Conservation (phyloP, 1,140 invertebrate genomes). For the Hylaeus anthracinus region DNA sequence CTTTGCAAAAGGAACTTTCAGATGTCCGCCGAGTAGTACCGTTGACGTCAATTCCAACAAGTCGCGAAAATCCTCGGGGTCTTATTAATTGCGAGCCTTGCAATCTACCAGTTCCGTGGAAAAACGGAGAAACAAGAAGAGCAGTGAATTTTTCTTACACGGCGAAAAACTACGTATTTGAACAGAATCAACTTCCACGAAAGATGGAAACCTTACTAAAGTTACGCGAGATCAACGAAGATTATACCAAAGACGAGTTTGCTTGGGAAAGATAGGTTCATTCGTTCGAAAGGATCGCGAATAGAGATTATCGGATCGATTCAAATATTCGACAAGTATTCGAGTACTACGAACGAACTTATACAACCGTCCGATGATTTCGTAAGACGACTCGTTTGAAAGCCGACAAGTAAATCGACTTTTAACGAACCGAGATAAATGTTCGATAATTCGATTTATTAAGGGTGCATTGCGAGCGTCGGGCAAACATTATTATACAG, state of each 20-base stretch:
- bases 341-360: no score
- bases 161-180: not conserved
- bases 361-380: not conserved
- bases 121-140: not conserved
- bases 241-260: not conserved
- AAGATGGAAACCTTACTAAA: not conserved
- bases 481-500: constrained; percentile 51
- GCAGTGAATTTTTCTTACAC: constrained; percentile 3
- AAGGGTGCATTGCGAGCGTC: constrained; percentile 42
- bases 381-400: constrained; percentile 22
- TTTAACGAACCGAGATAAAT: constrained; percentile 57
- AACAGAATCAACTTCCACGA: not conserved
- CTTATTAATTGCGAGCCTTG: constrained; percentile 52
- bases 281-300: not conserved
- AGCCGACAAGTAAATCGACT: constrained; percentile 52
- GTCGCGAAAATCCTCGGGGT: constrained; percentile 39
- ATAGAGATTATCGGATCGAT: no score
- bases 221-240: not conserved
- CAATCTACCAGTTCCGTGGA: not conserved
- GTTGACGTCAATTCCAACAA: constrained; percentile 45
- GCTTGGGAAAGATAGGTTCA: not conserved
- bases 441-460: constrained; percentile 61
- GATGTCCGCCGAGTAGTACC: constrained; percentile 40
- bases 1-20: constrained; percentile 39
- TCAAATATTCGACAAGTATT: no score